These are phyloP conservation scores for Phengaris alcon DNA, from an alignment of 2,888 invertebrate species.

Conservation along the genomic window DNA sequence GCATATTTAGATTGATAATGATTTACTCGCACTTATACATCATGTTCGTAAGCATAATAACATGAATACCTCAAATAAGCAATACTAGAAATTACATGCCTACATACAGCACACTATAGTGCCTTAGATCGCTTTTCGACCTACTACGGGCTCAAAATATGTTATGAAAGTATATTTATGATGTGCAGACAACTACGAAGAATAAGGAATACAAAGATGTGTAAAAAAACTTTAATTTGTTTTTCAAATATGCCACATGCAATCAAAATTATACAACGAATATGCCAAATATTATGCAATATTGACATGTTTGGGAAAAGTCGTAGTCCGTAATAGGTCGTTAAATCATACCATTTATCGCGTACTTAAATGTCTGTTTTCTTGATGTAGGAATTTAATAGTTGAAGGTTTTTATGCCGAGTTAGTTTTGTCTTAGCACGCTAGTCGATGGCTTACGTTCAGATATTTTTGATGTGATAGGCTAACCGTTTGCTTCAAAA, in stretches of 20 bases:
- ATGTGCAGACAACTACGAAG: too few relatives aligned
- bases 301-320: not conserved
- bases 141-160: not conserved
- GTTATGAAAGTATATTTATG: not conserved
- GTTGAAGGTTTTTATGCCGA: not conserved
- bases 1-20: conserved; percentile 8
- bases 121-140: conserved; percentile 15
- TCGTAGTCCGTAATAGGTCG: conserved; percentile 8
- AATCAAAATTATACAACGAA: not conserved
- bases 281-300: not conserved
- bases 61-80: conserved; percentile 25
- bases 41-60: conserved; percentile 6
- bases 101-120: conserved; percentile 23
- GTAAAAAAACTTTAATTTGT: too few relatives aligned
- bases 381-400: not conserved
- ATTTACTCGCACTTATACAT: not conserved
- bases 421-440: conserved; percentile 25
- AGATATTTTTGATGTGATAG: conserved; percentile 22
- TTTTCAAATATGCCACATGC: not conserved
- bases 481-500: conserved; percentile 9
- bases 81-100: conserved; percentile 21
- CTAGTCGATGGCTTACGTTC: conserved; percentile 26
- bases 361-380: conserved; percentile 3
- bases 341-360: not conserved
- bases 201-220: too few relatives aligned